Percentiles rank a stretch among this genome's conserved stretches.
These are phyloP conservation scores for Cerceris rybyensis DNA, from an alignment of 2,888 invertebrate species.

Conservation along the genomic window DNA sequence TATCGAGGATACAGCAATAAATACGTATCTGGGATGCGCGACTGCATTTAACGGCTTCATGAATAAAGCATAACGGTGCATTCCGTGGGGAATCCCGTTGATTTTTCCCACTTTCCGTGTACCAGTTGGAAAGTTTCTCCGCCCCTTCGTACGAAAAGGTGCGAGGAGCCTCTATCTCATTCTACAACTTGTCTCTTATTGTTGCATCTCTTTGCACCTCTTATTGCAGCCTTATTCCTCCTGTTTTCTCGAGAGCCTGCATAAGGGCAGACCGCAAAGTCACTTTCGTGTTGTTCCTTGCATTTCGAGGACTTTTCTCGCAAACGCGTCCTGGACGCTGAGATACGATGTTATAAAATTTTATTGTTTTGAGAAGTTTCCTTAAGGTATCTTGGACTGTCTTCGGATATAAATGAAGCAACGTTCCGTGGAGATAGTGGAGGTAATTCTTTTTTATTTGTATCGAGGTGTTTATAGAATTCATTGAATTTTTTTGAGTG, in stretches of 20 bases:
- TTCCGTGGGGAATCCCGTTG: constrained; percentile 50
- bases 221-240: constrained; percentile 35
- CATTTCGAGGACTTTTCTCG: constrained; percentile 25
- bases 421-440: constrained; percentile 3
- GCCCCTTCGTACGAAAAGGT: constrained; percentile 2
- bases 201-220: constrained; percentile 45
- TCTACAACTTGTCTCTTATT: constrained; percentile 50
- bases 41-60: constrained; percentile 69
- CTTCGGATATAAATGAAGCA: constrained; percentile 48
- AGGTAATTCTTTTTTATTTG: background rate
- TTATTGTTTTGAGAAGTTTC: constrained; percentile 46
- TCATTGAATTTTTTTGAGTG: too few species aligned
- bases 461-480: too few species aligned
- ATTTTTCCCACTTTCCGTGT: constrained; percentile 64
- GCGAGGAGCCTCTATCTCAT: constrained; percentile 24
- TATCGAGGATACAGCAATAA: constrained; percentile 55
- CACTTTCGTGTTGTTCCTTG: constrained; percentile 30
- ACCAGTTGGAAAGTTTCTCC: constrained; percentile 44
- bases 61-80: constrained; percentile 68
- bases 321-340: constrained; percentile 10
- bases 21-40: constrained; percentile 59
- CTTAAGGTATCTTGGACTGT: constrained; percentile 42
- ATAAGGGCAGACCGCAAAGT: constrained; percentile 16
- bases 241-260: constrained; percentile 19
- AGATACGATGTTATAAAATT: constrained; percentile 52